Evolutionary conservation across 1,140 invertebrate genomes (phyloP).

Genomic region (Monochamus saltuarius): DNA sequence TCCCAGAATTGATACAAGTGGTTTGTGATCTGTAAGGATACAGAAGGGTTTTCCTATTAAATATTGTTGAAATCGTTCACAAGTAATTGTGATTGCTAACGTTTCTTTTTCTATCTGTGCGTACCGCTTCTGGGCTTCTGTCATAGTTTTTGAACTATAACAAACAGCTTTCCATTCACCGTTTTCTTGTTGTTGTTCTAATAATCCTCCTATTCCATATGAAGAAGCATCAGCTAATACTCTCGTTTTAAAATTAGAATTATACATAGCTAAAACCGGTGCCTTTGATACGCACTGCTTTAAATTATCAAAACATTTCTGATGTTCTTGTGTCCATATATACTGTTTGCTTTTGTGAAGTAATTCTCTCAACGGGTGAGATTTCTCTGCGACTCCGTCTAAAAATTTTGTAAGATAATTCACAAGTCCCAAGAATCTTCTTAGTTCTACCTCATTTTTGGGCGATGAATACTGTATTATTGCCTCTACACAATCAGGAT

Average conservation of each 20-base stretch:
- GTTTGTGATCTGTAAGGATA: too few species aligned
- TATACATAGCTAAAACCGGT: background rate
- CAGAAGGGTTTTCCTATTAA: too few species aligned
- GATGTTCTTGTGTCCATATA: background rate
- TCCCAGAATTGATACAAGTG: constrained; percentile 21
- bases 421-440: background rate
- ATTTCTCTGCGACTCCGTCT: too few species aligned
- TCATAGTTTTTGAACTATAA: constrained; percentile 40
- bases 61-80: background rate
- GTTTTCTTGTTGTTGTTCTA: background rate
- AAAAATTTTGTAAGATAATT: background rate
- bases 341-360: background rate
- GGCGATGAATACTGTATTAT: background rate
- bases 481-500: background rate
- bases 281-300: background rate
- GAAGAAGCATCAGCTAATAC: constrained; percentile 5
- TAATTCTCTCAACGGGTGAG: background rate
- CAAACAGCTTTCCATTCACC: constrained; percentile 39
- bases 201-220: constrained; percentile 16
- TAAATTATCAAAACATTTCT: background rate
- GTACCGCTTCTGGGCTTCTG: constrained; percentile 34
- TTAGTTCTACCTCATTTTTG: background rate
- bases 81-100: constrained; percentile 27
- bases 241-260: constrained; percentile 1
- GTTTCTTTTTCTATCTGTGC: constrained; percentile 54